These are phyloP conservation scores for Nomia melanderi DNA, from an alignment of 1,140 invertebrate genomes.

Conservation along the genomic window DNA sequence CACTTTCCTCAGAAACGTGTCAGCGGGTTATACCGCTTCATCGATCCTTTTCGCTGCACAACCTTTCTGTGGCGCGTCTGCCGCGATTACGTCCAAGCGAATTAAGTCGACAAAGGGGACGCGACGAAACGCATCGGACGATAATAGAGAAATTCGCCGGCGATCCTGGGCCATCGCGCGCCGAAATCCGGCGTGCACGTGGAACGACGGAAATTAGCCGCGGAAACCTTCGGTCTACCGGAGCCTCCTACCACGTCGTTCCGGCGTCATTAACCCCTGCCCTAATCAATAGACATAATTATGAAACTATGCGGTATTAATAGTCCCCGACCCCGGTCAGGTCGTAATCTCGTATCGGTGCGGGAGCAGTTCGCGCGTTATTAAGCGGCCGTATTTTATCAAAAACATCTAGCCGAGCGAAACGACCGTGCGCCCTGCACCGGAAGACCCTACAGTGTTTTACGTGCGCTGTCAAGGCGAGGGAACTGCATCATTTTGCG, in stretches of 20 bases:
- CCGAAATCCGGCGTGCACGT: neutral
- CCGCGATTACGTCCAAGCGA: conserved; percentile 38
- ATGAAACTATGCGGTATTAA: conserved; percentile 66
- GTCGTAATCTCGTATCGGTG: conserved; percentile 53
- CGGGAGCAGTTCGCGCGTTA: conserved; percentile 62
- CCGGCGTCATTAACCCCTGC: conserved; percentile 56
- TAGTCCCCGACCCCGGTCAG: conserved; percentile 48
- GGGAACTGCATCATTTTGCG: neutral
- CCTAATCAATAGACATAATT: conserved; percentile 67
- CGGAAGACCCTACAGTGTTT: conserved; percentile 38
- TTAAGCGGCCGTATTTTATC: conserved; percentile 68
- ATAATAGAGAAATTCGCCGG: conserved; percentile 28
- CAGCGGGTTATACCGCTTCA: conserved; percentile 49
- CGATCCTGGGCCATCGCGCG: neutral
- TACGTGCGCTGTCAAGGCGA: neutral
- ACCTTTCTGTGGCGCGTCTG: conserved; percentile 31
- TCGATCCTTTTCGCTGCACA: conserved; percentile 45
- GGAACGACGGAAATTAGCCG: neutral
- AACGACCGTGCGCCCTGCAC: conserved; percentile 36
- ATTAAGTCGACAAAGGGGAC: conserved; percentile 43
- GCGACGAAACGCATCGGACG: conserved; percentile 10
- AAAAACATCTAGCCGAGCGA: conserved; percentile 61
- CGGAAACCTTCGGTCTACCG: neutral
- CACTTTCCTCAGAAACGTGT: conserved; percentile 52
- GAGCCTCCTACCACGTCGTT: conserved; percentile 17